Conservation (phyloP, 2,797 vertebrate species). For the Naso thynnoides region DNA sequence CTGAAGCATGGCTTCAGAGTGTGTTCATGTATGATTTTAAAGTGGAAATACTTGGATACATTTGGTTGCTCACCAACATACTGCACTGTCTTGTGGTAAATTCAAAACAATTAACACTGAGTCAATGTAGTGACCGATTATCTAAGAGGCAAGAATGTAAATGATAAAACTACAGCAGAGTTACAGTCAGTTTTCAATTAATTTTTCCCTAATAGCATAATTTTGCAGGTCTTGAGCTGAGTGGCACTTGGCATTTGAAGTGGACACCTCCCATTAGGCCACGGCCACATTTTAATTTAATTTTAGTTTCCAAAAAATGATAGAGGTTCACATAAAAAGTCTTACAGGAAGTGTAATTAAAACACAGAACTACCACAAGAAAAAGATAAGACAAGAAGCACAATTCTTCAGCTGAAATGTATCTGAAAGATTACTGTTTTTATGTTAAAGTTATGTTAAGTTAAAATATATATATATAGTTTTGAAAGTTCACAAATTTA, state of each 20-base stretch:
- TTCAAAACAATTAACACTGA: constrained; percentile 19
- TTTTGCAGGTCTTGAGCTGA: constrained; percentile 7
- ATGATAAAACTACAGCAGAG: constrained; percentile 2
- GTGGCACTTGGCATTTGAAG: constrained; percentile 4
- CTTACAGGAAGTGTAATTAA: too few species aligned
- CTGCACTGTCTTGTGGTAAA: background rate
- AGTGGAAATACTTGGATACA: background rate
- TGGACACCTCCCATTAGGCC: constrained; percentile 7
- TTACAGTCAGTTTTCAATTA: background rate
- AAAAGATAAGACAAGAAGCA: too few species aligned
- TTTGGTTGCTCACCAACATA: constrained; percentile 6
- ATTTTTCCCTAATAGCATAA: background rate
- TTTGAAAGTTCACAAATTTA: background rate
- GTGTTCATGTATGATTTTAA: constrained; percentile 17
- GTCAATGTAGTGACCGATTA: constrained; percentile 3
- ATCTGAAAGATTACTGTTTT: too few species aligned
- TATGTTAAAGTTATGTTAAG: too few species aligned
- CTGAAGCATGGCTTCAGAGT: constrained; percentile 6
- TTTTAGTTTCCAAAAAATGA: constrained; percentile 3
- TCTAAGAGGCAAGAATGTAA: constrained; percentile 4
- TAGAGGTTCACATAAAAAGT: background rate
- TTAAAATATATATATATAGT: background rate
- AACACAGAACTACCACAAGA: too few species aligned
- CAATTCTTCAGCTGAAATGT: too few species aligned
- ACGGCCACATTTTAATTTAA: background rate